phyloP scores from a whole-genome alignment of 2,113 vertebrate species.

The Melanostigma gelatinosum region DNA sequence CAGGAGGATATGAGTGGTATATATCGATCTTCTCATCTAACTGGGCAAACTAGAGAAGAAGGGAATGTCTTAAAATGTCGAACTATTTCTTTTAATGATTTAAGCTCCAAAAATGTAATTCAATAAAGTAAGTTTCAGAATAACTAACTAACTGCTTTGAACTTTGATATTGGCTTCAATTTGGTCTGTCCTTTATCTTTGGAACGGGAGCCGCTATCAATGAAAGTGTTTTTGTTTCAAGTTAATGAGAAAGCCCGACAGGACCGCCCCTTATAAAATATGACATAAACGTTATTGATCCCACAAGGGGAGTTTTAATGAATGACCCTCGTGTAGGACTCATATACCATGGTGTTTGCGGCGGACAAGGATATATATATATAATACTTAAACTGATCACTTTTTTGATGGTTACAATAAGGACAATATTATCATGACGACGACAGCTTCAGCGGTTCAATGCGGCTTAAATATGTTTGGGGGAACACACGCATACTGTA shows the following conservation, averaged over 20 bases:
- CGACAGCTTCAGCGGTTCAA: slow-evolving; percentile 7
- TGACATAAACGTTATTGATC: slow-evolving; percentile 42
- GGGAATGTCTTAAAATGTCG: not conserved
- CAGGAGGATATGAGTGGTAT: not conserved
- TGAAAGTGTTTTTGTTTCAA: slow-evolving; percentile 30
- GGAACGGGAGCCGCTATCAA: not conserved
- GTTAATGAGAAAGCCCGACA: slow-evolving; percentile 3
- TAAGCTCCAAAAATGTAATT: not conserved
- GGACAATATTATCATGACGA: slow-evolving; percentile 3
- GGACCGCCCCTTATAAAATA: slow-evolving; percentile 11
- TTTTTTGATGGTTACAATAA: slow-evolving; percentile 6
- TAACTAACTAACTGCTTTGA: not conserved
- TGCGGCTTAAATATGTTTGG: not conserved
- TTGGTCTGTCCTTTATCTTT: not conserved
- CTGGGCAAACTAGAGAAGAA: not conserved
- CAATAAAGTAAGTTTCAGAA: not conserved
- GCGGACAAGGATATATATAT: not conserved
- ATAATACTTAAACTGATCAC: not conserved
- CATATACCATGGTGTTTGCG: not conserved
- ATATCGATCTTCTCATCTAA: not conserved
- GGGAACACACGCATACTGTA: not conserved
- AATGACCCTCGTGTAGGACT: not conserved
- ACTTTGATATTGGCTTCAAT: not conserved
- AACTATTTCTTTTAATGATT: not conserved
- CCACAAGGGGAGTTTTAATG: slow-evolving; percentile 12